A percentile compares a stretch with the other conserved stretches of the same genome.
Conservation (phyloP, 2,797 vertebrate genomes). For the Apodemus agrarius region DNA sequence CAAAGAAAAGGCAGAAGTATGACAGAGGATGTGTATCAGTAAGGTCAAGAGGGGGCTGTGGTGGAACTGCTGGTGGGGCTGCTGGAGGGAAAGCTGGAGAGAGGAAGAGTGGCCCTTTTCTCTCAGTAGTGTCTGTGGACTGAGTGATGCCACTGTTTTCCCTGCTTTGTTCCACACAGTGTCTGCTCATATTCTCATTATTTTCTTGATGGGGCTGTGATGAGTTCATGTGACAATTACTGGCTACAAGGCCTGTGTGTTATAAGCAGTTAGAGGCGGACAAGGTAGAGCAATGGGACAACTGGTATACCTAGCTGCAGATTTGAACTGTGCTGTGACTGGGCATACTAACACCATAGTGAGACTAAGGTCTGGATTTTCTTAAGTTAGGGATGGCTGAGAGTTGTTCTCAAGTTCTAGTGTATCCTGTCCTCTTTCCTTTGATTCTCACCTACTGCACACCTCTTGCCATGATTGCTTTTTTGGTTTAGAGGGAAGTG, state of each 20-base stretch:
- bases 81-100: background rate
- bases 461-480: background rate
- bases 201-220: background rate
- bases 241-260: background rate
- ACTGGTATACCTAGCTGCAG: background rate
- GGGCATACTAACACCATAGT: background rate
- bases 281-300: background rate
- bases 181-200: background rate
- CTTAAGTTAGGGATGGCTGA: background rate
- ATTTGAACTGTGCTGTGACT: background rate
- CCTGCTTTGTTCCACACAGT: background rate
- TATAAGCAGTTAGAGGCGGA: fast-evolving
- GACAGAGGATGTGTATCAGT: background rate
- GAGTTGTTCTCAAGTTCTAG: background rate
- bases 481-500: background rate
- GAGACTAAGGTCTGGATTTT: background rate
- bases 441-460: background rate
- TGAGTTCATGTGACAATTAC: background rate
- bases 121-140: background rate
- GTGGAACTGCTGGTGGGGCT: background rate
- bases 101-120: background rate
- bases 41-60: background rate
- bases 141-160: background rate
- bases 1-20: background rate
- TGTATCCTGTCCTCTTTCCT: background rate